Base-by-base conservation (phyloP, 2,113 vertebrate species). In the Anser cygnoides region DNA sequence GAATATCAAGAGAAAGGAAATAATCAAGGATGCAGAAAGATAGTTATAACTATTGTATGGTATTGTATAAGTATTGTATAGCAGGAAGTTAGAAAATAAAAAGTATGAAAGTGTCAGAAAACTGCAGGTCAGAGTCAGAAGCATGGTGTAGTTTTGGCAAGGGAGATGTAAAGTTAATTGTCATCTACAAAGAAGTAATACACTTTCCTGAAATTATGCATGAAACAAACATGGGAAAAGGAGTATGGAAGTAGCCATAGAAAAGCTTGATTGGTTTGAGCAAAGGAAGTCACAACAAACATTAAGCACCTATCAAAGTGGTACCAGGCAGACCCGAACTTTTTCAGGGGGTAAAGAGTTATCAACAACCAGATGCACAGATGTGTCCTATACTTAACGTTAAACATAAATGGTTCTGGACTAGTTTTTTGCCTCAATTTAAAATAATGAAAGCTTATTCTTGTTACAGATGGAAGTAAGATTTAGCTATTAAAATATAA, bases 11-110 rank as follows among this genome's bases (percentile, higher is more conserved):
- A 57, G 46, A 49, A 90, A 65, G 16, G 18, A 67, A 66, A 84
- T 67, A 73, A 59, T 44, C 50, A 54, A 7, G 23, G 68, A 33
- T 71, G 52, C 9, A 65, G 31, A 91, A 81, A 89, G 57, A 41
- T 2, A 88, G 35, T 66, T 77, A 50, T 62, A 83, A 89, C 37
- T 12, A 49, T 49, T 49, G 46, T 49, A 46, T 20, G 46, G 46
- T 46, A 49, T 49, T 49, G 10, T 49, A 49, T 44, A 44, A 44
- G 43, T 44, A 71, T 29, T 58, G 85, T 67, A 57, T 12, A 84
- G 28, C 55, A 94, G 71, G 37, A 88, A 75, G 73, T 89, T 62
- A 87, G 37, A 89, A 95, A 63, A 70, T 22, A 83, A 80, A 82
- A 59, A 50, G 0, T 13, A 21, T 3, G 39, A 65, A 49, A 78